Evolutionary conservation across 2,113 vertebrate genomes (phyloP).

Genomic region (Ciconia stormi): DNA sequence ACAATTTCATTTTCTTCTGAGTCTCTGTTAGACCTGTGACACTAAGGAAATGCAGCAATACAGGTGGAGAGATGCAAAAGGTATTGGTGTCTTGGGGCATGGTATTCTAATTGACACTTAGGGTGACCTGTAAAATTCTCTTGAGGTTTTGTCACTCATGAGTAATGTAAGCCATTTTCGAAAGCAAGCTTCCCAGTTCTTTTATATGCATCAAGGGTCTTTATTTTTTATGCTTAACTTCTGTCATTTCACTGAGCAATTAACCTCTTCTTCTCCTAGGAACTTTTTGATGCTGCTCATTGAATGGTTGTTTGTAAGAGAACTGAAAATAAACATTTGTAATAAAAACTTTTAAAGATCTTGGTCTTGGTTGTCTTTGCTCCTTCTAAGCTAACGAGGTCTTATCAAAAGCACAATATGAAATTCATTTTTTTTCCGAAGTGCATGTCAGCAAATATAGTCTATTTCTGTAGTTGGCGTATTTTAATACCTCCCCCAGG

Average conservation of each 20-base stretch:
- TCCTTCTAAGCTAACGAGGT: not conserved
- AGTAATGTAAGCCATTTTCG: not conserved
- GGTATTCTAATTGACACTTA: not conserved
- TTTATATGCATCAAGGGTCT: not conserved
- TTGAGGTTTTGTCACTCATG: not conserved
- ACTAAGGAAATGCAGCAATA: not conserved
- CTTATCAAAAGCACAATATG: not conserved
- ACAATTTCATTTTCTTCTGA: not conserved
- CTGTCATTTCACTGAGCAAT: not conserved
- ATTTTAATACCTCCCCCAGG: not conserved
- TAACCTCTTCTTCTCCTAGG: not conserved
- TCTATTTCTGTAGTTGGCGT: not conserved
- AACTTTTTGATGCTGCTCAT: not conserved
- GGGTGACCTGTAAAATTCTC: not conserved
- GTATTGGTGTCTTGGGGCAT: not conserved
- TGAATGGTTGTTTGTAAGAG: not conserved
- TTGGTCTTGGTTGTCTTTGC: not conserved
- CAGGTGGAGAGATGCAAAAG: not conserved
- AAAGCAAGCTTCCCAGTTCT: not conserved
- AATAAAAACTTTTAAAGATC: not conserved
- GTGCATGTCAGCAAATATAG: not conserved
- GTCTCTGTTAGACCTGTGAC: not conserved
- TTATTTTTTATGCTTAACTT: not conserved
- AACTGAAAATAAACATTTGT: not conserved
- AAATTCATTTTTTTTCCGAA: not conserved